Conservation (phyloP, 2,888 invertebrate genomes). For the Prosapia bicincta region DNA sequence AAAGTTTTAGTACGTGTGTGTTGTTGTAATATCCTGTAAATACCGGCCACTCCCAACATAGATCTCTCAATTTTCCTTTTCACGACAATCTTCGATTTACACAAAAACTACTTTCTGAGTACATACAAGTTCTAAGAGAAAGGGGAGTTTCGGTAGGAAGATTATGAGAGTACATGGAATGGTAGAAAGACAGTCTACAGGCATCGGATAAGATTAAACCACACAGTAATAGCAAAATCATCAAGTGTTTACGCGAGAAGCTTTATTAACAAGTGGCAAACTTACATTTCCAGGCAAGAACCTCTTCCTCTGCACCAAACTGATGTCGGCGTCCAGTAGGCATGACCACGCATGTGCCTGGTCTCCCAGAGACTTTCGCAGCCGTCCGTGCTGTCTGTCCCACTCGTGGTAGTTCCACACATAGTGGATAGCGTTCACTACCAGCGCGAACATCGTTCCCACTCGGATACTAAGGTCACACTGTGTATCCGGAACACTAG, state of each 20-base stretch:
- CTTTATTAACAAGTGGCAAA: too few relatives aligned
- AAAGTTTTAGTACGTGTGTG: too few relatives aligned
- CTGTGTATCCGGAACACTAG: too few relatives aligned
- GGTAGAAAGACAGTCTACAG: background rate
- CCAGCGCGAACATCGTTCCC: constrained; percentile 28
- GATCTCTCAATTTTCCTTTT: too few relatives aligned
- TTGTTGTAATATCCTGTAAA: too few relatives aligned
- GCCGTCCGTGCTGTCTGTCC: constrained; percentile 26
- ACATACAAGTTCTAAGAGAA: too few relatives aligned
- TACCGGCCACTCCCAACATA: too few relatives aligned
- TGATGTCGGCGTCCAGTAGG: constrained; percentile 11
- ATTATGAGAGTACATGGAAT: background rate
- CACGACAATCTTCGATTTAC: too few relatives aligned
- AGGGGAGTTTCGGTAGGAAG: background rate
- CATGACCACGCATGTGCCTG: constrained; percentile 13
- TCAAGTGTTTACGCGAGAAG: too few relatives aligned
- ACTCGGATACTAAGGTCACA: too few relatives aligned
- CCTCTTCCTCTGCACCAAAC: background rate
- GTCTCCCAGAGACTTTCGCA: background rate
- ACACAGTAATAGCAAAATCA: background rate
- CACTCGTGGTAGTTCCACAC: constrained; percentile 39
- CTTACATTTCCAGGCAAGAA: background rate
- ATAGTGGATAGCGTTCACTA: constrained; percentile 37
- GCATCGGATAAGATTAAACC: background rate
- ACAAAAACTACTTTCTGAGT: too few relatives aligned